A percentile compares a stretch with the other conserved stretches of the same genome.
Evolutionary conservation across 1,140 invertebrate genomes (phyloP).

Genomic region (Euglossa dilemma): DNA sequence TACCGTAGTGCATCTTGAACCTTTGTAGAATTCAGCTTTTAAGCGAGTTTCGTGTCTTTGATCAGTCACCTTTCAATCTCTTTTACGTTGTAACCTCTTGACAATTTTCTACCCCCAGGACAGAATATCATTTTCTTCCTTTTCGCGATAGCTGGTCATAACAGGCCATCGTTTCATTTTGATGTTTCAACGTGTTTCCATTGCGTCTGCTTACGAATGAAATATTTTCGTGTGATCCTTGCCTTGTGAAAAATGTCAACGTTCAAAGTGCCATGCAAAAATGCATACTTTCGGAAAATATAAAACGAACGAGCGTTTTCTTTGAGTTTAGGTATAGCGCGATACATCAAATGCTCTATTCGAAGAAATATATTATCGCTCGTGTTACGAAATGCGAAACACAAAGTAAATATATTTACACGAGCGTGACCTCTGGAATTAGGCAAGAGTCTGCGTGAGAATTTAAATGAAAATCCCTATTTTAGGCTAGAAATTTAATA

Average conservation of each 20-base stretch:
- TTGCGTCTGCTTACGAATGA: background rate
- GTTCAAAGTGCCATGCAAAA: background rate
- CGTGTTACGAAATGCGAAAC: no score
- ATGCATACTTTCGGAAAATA: background rate
- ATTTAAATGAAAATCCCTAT: no score
- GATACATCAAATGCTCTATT: no score
- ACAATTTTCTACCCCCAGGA: background rate
- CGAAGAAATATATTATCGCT: no score
- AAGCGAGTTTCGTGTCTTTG: constrained; percentile 18
- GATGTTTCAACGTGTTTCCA: background rate
- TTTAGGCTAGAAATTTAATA: no score
- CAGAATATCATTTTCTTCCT: background rate
- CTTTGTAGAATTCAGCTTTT: constrained; percentile 8
- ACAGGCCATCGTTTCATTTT: background rate
- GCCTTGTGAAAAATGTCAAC: background rate
- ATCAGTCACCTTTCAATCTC: constrained; percentile 16
- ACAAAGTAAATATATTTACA: no score
- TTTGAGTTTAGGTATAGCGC: no score
- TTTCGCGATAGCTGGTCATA: background rate
- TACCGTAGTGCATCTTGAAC: background rate
- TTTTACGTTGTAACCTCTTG: background rate
- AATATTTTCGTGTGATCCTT: background rate
- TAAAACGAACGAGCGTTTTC: background rate
- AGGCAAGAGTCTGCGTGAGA: no score
- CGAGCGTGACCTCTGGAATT: no score